Base-by-base conservation (phyloP, 2,797 vertebrate species). In the Uromys caudimaculatus region DNA sequence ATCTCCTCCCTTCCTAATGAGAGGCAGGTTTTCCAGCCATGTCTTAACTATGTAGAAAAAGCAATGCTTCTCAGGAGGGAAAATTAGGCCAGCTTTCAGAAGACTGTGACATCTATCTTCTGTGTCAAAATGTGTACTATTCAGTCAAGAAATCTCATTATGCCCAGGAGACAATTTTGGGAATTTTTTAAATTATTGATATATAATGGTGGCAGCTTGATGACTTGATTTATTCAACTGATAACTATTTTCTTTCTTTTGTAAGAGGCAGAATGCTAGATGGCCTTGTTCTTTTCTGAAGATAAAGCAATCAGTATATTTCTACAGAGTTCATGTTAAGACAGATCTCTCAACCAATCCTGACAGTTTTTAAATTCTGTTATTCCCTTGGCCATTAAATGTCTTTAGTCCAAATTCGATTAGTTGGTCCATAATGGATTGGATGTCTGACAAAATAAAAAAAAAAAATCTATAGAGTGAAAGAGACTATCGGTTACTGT, bases 141-240 rank as follows among this genome's bases (percentile, higher is more conserved):
- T 91, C 44, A 69, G 50, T 91, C 91, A 77, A 95, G 52, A 91
- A 89, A 87, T n/a, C 23, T 83, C 87, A 60, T 29, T 58, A 58
- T 23, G 6, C 50, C 16, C 3, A 67, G 44, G 47, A 95, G 79
- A 83, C 71, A 85, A 83, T 89, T 96, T 93, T 44, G 93, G 32
- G 14, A 85, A 27, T 71, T 87, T 96, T 73, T 27, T 4, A 92
- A 85, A 60, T 82, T 50, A 24, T 79, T 93, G 50, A 89, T 67
- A 29, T 60, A 3, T 89, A 89, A 50, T 47, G 38, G 3, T 81
- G 73, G 84, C 85, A 88, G 24, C 6, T 88, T 79, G 12, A 71
- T 96, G n/a, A 83, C 62, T 86, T 84, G 24, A 92, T 87, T 97
- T 47, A 82, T 56, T 93, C 23, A 73, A 92, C 75, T 87, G 21